phyloP scores from a whole-genome alignment of 2,888 invertebrate species.

The Lissonota sp. region DNA sequence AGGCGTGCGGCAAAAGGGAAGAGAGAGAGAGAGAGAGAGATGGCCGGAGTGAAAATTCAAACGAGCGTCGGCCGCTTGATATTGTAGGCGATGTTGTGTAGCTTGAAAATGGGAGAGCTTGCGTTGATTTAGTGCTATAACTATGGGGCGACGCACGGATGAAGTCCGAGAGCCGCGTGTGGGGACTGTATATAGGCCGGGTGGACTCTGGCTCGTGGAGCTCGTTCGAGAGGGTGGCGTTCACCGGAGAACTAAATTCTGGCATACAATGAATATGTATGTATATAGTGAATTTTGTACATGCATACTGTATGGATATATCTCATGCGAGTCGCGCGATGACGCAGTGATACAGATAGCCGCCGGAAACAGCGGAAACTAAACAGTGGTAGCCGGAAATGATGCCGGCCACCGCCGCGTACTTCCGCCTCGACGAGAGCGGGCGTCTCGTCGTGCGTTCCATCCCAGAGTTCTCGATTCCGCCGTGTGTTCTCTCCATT shows the following conservation, averaged over 20 bases:
- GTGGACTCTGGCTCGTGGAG: conserved; percentile 31
- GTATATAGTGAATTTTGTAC: conserved; percentile 16
- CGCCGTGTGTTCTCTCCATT: conserved; percentile 1
- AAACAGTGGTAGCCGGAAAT: conserved; percentile 80
- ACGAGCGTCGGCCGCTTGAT: conserved; percentile 27
- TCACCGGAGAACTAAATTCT: conserved; percentile 46
- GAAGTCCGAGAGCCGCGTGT: conserved; percentile 48
- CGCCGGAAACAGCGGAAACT: conserved; percentile 79
- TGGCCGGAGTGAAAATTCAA: conserved; percentile 56
- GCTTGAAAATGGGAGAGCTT: conserved; percentile 38
- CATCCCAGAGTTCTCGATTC: conserved; percentile 28
- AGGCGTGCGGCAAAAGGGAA: conserved; percentile 57
- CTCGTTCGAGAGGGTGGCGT: conserved; percentile 42
- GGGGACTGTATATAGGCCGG: too few relatives aligned
- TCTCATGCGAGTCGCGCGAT: conserved; percentile 65
- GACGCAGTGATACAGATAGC: conserved; percentile 78
- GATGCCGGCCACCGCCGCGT: conserved; percentile 77
- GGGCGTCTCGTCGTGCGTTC: conserved; percentile 41
- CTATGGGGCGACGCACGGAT: conserved; percentile 50
- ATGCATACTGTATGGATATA: conserved; percentile 13
- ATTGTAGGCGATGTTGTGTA: conserved; percentile 33
- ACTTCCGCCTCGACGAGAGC: conserved; percentile 71
- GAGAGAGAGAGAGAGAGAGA: conserved; percentile 17
- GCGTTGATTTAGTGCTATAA: conserved; percentile 63
- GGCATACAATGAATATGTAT: conserved; percentile 22